Base-by-base conservation (phyloP, 2,797 vertebrate genomes). In the Gymnodraco acuticeps region DNA sequence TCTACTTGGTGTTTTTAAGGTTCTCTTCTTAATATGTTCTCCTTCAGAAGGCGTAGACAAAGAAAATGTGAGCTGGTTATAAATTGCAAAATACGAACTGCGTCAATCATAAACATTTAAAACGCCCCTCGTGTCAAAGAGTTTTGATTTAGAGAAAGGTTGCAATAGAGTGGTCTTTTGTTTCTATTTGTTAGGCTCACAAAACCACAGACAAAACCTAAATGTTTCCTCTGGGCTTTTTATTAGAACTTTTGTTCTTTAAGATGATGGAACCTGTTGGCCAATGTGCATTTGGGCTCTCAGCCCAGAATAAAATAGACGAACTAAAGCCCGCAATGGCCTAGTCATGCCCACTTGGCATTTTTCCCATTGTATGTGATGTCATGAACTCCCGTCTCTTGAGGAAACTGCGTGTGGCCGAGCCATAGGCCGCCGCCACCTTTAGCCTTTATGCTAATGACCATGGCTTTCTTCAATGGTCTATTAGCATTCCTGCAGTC, bases 371-470 rank as follows among this genome's bases (percentile, higher is more conserved):
- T 94, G 92, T 94, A 81, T 74, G 73, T 82, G 70, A 90, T 92
- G 93, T 94, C 93, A 90, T 89, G 88, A 93, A 93, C 91, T 88
- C 89, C 75, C 83, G 66, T 90, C 84, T 78, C 87, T 90, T 70
- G 87, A 91, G 91, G 84, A 93, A 90, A 84, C 81, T 89, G 93
- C 85, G 86, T 93, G 89, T 90, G 92, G 90, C 74, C 88, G 46
- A 92, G 89, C 80, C 87, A 89, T 82, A 86, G 90, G 88, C 90
- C 81, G 70, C 52, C 41, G n/a, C 78, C 89, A 91, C 90, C 90
- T 92, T 92, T 93, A 86, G 91, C 89, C 93, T 92, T 93, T 91
- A 94, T 94, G 94, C 89, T 92, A 94, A 95, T 94, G 86, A 78
- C 78, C 73, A 56, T 75, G 73, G 80, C 87, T 73, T 85, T 85